phyloP scores from a whole-genome alignment of 2,888 invertebrate species.

The Trichopria drosophilae region DNA sequence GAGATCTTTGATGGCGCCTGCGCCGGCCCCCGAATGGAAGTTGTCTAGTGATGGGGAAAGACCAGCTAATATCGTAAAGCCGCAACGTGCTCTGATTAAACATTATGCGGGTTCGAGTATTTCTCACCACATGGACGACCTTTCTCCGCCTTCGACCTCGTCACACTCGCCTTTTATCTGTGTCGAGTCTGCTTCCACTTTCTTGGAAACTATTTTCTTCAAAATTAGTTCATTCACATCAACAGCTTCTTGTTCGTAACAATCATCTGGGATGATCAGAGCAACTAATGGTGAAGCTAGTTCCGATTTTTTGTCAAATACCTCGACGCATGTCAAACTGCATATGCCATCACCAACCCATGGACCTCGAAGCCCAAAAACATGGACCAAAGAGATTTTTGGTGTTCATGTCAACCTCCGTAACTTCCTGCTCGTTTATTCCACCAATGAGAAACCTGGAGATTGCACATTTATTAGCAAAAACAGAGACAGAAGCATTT shows the following conservation, averaged over 20 bases:
- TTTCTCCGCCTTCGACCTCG: background rate
- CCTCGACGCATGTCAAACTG: too few species aligned
- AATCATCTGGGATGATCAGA: slow-evolving; percentile 10
- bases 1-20: too few species aligned
- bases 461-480: slow-evolving; percentile 54
- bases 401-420: too few species aligned
- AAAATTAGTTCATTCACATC: slow-evolving; percentile 27
- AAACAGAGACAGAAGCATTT: slow-evolving; percentile 53
- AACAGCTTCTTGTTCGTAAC: too few species aligned
- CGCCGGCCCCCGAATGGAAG: background rate
- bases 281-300: slow-evolving; percentile 11
- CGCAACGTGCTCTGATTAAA: slow-evolving; percentile 59
- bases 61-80: slow-evolving; percentile 56
- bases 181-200: slow-evolving; percentile 1
- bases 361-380: too few species aligned
- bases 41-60: slow-evolving; percentile 18
- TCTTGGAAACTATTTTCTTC: slow-evolving; percentile 29
- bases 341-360: too few species aligned
- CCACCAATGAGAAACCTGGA: too few species aligned
- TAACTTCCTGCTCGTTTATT: too few species aligned
- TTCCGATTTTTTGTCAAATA: too few species aligned
- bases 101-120: slow-evolving; percentile 53
- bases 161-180: background rate
- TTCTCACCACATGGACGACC: slow-evolving; percentile 40
- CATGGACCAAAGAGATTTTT: too few species aligned